Evolutionary conservation across 2,113 vertebrate genomes (phyloP), one percentile per base, ranked within the genome.

Genomic region (Anoura caudifer): DNA sequence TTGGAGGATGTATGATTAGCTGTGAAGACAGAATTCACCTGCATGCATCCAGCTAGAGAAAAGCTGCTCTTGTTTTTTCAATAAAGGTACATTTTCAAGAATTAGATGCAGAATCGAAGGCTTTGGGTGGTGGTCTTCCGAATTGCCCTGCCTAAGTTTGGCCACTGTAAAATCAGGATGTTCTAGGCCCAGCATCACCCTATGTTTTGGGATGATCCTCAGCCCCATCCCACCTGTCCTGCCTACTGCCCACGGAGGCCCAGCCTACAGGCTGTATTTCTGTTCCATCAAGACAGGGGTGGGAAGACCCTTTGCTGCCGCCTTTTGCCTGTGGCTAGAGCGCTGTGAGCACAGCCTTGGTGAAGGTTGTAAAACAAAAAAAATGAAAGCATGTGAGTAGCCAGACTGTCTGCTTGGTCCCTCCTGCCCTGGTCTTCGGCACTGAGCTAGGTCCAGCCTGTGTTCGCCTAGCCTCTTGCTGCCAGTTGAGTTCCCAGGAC

Each of bases 401-500:
- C 82, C 73, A 87, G 84, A 67, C 95, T 81, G 95, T 89, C 92
- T 91, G 89, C 56, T 41, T 38, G 22, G 75, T 79, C 87, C 86
- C 87, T 96, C 89, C 83, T 86, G 83, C 79, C 79, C 92, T 33
- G 45, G 87, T 89, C 87, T 93, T 86, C 95, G 96, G 95, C 95
- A 90, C 33, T 0, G 20, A 95, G 47, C 54, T 47, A 19, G 90
- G 61, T 92, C 56, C 41, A 7, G 96, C 63, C 94, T 87, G 94
- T 65, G 82, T 96, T 91, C 90, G 36, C 87, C 69, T n/a, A 2
- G 67, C 82, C 73, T 86, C 22, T 61, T 77, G 89, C 79, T 97
- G 89, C 87, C 96, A 87, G 89, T 91, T 96, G 80, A 75, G 86
- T 90, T 96, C 93, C 96, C 92, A 90, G 94, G 79, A 87, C 83